These are phyloP conservation scores for Hololepta plana DNA, from an alignment of 2,888 invertebrate genomes.

Conservation along the genomic window DNA sequence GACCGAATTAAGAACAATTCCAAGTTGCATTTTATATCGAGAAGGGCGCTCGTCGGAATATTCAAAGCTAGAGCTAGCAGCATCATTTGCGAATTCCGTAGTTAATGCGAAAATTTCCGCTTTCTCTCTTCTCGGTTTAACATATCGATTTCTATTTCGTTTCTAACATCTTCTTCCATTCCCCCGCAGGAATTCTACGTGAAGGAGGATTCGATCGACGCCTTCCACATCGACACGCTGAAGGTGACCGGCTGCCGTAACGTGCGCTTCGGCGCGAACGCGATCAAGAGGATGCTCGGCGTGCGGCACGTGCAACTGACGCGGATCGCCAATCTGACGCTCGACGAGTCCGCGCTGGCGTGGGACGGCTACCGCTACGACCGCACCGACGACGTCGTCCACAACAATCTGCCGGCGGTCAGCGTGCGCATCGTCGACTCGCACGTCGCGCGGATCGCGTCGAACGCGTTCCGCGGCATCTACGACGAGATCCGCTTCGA, in stretches of 20 bases:
- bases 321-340: constrained; percentile 40
- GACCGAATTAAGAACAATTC: too few relatives aligned
- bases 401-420: constrained; percentile 17
- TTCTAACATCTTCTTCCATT: constrained; percentile 2
- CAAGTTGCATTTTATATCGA: too few relatives aligned
- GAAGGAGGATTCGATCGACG: constrained; percentile 17
- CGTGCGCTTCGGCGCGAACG: constrained; percentile 37
- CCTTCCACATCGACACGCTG: constrained; percentile 25
- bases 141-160: too few relatives aligned
- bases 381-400: constrained; percentile 17
- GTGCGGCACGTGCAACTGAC: constrained; percentile 43
- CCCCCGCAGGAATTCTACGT: constrained; percentile 20
- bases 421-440: constrained; percentile 28
- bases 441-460: constrained; percentile 27
- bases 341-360: constrained; percentile 40
- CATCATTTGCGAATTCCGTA: too few relatives aligned
- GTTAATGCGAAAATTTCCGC: too few relatives aligned
- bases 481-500: constrained; percentile 49
- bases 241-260: constrained; percentile 46
- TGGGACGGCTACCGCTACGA: constrained; percentile 29
- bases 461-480: constrained; percentile 48
- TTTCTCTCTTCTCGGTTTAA: constrained; percentile 1
- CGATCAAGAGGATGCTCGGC: constrained; percentile 39
- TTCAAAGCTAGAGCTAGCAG: too few relatives aligned
- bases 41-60: too few relatives aligned